Evolutionary conservation across 2,888 invertebrate species (phyloP).

Genomic region (Ichneumoninae sp.): DNA sequence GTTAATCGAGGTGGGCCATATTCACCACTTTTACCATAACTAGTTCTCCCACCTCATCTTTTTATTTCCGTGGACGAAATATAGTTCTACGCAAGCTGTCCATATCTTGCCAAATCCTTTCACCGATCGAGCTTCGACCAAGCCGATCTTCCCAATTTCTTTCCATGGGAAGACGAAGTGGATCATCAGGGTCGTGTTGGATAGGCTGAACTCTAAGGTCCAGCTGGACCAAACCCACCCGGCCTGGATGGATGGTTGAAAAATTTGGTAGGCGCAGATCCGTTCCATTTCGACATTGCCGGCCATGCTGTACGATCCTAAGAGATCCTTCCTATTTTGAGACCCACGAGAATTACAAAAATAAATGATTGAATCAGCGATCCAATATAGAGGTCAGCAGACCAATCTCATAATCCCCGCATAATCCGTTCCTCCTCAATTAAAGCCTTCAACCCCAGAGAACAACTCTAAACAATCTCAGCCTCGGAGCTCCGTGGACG

Average conservation of each 20-base stretch:
- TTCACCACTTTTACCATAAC: too few species aligned
- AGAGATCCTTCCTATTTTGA: background rate
- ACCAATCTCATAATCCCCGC: background rate
- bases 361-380: background rate
- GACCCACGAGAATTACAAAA: background rate
- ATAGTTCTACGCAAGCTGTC: background rate
- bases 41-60: background rate
- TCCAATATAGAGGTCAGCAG: background rate
- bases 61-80: too few species aligned
- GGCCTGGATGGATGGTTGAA: too few species aligned
- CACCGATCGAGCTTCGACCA: too few species aligned
- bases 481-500: background rate
- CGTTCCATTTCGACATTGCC: background rate
- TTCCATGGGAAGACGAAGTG: too few species aligned
- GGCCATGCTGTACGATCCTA: background rate
- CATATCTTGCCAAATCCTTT: background rate
- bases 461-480: background rate
- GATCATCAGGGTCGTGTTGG: too few species aligned
- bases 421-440: background rate
- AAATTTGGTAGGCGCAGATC: background rate
- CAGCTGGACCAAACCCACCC: too few species aligned
- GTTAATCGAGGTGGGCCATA: too few species aligned
- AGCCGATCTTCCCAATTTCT: too few species aligned
- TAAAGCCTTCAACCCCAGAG: background rate
- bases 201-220: too few species aligned